Base-by-base conservation (phyloP, 2,888 invertebrate genomes). In the Drosophila infuscata region DNA sequence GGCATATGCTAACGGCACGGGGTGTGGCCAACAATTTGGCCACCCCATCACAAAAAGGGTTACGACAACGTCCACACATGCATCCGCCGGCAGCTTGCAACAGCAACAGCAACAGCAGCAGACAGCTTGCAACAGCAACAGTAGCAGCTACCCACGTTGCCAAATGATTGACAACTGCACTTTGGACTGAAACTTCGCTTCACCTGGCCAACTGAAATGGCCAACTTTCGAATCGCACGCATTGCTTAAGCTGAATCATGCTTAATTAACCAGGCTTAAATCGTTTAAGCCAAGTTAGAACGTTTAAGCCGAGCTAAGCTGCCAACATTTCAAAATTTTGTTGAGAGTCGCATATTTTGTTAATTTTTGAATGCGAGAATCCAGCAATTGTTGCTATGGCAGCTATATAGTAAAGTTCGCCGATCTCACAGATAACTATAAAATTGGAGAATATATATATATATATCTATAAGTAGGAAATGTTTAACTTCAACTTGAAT, bases 21-120 rank as follows among this genome's bases (percentile, higher is more conserved):
- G 86, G 83, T 70, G 83, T 83, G 83, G 86, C 83, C 82, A 81
- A 79, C 59, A 61, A 75, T 78, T 79, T 69, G 74, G 71, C 49
- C 71, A 77, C 76, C 76, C 72, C 63, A 63, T 46, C 29, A 35
- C 15, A 41, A 33, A 64, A 75, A 74, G 62, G 63, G 63, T 68
- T 63, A 63, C 63, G 36, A 29, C 46, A 29, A 11, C 29, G 57
- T 43, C 69, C 60, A 54, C 51, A 25, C 64, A 70, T 43, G 41
- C 56, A 57, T n/a, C 25, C 35, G 25, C 43, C 8, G 38, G 3
- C n/a, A 9, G 35, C n/a, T 4, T 15, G 49, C 25, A 46, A 25
- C 29, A 17, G 9, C n/a, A 15, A 0, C 32, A 11, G 15, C 36
- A 15, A 6, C 15, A 17, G 3, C 41, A 41, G n/a, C 33, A 11